Conservation (phyloP, 2,888 invertebrate species). For the Cecidostiba fungosa region DNA sequence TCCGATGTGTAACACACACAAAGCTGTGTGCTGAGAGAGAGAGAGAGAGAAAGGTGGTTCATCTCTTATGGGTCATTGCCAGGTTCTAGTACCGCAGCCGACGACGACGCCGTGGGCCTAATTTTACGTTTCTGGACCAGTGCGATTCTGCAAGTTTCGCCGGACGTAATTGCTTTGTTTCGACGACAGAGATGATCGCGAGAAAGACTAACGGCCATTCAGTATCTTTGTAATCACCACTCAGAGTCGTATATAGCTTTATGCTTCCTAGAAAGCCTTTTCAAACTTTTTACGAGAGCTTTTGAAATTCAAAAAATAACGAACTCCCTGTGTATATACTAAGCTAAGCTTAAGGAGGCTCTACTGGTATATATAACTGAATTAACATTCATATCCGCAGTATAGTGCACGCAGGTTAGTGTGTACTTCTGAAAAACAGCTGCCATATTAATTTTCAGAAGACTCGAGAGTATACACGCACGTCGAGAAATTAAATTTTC, state of each 20-base stretch:
- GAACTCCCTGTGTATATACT: no score
- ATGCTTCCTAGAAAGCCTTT: not conserved
- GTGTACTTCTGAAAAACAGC: no score
- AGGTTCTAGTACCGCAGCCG: not conserved
- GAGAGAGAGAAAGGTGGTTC: constrained; percentile 1
- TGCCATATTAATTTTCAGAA: no score
- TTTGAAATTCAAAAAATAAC: not conserved
- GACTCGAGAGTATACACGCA: no score
- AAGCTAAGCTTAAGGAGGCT: no score
- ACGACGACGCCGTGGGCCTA: constrained; percentile 4
- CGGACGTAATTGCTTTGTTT: not conserved
- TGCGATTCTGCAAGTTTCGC: not conserved
- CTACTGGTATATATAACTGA: not conserved
- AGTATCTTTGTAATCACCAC: not conserved
- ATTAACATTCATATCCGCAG: no score
- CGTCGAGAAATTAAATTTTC: no score
- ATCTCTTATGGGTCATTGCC: constrained; percentile 44
- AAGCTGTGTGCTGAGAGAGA: not conserved
- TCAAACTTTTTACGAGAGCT: not conserved
- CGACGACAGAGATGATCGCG: not conserved
- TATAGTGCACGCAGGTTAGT: no score
- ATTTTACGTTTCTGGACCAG: constrained; percentile 37
- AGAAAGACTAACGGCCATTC: not conserved
- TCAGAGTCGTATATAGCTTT: not conserved
- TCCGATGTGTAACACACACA: constrained; percentile 61